These are phyloP conservation scores for Microtus californicus DNA, from an alignment of 2,797 vertebrate genomes.

Conservation along the genomic window DNA sequence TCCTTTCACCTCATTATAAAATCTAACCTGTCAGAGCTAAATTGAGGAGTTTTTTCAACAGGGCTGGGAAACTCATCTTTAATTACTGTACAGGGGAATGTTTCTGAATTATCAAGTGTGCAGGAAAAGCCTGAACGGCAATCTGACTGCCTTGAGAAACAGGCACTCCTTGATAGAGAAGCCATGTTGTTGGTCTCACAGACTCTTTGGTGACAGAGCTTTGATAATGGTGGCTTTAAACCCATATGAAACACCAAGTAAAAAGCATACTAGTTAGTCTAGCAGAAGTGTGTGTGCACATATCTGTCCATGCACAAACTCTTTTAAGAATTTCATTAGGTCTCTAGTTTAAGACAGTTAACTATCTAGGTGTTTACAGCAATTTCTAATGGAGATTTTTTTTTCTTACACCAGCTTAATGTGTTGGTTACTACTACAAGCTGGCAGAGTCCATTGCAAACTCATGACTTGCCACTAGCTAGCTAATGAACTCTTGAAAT, in stretches of 20 bases:
- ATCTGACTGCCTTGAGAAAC: slow-evolving; percentile 75
- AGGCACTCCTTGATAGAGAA: slow-evolving; percentile 76
- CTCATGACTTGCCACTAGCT: background rate
- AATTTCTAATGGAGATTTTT: slow-evolving; percentile 13
- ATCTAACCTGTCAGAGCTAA: slow-evolving; percentile 85
- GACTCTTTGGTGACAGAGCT: slow-evolving; percentile 64
- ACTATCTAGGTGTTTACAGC: slow-evolving; percentile 5
- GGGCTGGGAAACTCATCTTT: slow-evolving; percentile 82
- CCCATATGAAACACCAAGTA: background rate
- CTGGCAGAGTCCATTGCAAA: background rate
- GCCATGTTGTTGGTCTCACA: slow-evolving; percentile 66
- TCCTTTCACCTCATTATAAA: slow-evolving; percentile 86
- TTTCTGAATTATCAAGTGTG: slow-evolving; percentile 80
- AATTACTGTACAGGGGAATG: slow-evolving; percentile 82
- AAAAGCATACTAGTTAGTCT: background rate
- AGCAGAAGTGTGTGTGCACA: background rate
- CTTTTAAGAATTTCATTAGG: slow-evolving; percentile 20
- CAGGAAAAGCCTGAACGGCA: slow-evolving; percentile 65
- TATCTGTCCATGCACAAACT: background rate
- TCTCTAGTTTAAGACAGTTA: slow-evolving; percentile 28
- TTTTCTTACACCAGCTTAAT: background rate
- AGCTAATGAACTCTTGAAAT: slow-evolving; percentile 1
- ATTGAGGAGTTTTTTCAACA: slow-evolving; percentile 84
- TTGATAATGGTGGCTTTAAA: slow-evolving; percentile 75
- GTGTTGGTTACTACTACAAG: background rate